Conservation (phyloP, 2,797 vertebrate genomes). For the Phaenicophaeus curvirostris region DNA sequence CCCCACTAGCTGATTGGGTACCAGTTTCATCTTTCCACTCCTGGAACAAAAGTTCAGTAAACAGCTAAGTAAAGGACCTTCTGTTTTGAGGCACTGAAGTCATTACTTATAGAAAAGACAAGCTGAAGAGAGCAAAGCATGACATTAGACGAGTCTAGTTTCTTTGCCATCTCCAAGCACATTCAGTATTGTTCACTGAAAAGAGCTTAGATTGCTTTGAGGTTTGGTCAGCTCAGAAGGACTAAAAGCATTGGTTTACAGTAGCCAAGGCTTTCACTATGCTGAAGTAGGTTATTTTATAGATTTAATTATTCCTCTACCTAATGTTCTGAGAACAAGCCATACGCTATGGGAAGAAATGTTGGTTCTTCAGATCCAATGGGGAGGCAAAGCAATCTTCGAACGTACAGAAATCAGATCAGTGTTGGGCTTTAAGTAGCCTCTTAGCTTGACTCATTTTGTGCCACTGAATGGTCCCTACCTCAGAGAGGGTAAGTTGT, state of each 20-base stretch:
- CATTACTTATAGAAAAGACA: neutral
- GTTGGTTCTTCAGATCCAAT: neutral
- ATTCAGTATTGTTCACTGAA: neutral
- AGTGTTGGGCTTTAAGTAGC: neutral
- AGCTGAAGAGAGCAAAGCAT: neutral
- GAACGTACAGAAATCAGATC: neutral
- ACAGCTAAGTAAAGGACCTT: neutral
- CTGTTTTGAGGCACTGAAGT: neutral
- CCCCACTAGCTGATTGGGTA: neutral
- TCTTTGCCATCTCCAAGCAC: neutral
- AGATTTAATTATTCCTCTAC: neutral
- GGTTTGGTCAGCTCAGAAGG: neutral
- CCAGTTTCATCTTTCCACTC: neutral
- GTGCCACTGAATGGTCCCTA: neutral
- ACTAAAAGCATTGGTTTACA: neutral
- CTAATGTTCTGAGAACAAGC: neutral
- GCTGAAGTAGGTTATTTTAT: neutral
- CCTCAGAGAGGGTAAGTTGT: neutral
- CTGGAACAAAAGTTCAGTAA: neutral
- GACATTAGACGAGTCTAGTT: neutral
- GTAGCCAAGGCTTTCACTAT: neutral
- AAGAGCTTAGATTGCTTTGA: neutral
- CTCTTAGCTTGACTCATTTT: neutral
- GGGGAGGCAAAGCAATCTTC: neutral
- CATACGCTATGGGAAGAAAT: neutral